Conservation (phyloP, 2,113 vertebrate species). For the Anhinga anhinga region DNA sequence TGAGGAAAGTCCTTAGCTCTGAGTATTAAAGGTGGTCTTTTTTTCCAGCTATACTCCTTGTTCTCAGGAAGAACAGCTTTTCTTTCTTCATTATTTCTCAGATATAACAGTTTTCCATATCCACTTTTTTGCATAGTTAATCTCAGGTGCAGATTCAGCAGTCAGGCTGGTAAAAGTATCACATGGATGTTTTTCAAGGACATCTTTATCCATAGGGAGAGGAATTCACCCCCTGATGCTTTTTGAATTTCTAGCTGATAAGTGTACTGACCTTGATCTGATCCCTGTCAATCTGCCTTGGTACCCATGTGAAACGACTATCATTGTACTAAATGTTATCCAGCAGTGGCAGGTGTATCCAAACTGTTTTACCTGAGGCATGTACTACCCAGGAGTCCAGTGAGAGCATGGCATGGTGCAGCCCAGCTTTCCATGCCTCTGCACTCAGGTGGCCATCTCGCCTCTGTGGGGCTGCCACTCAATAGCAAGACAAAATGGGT, state of each 20-base stretch:
- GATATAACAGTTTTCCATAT: background rate
- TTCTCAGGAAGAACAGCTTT: background rate
- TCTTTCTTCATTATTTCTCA: background rate
- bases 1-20: background rate
- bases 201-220: background rate
- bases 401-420: background rate
- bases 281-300: background rate
- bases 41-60: background rate
- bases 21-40: background rate
- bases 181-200: background rate
- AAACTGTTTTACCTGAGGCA: background rate
- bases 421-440: background rate
- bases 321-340: background rate
- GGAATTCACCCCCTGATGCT: background rate
- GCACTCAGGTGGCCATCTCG: background rate
- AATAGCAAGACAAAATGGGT: background rate
- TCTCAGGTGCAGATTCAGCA: background rate
- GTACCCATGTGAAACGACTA: background rate
- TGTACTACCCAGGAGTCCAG: too few species aligned
- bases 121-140: background rate
- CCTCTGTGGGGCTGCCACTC: accelerated
- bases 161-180: background rate
- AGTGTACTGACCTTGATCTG: background rate
- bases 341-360: background rate
- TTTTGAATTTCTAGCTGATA: background rate